Evolutionary conservation across 2,797 vertebrate species (phyloP).

Genomic region (Lutjanus argentimaculatus): DNA sequence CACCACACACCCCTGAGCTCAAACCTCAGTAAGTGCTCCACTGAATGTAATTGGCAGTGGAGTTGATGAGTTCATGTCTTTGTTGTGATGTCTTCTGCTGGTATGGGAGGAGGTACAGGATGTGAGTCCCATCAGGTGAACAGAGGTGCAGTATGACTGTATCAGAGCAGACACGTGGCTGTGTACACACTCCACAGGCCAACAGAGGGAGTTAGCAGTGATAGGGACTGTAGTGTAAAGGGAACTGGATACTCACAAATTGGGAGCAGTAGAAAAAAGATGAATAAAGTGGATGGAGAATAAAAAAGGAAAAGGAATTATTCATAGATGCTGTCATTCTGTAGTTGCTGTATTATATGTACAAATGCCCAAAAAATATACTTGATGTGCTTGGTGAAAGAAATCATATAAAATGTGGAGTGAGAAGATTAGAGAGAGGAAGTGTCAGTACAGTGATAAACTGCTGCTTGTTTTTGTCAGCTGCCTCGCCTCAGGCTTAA

Average conservation of each 20-base stretch:
- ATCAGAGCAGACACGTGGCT: too few relatives aligned
- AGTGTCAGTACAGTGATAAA: constrained; percentile 22
- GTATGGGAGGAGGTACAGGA: neutral
- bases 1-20: neutral
- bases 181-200: too few relatives aligned
- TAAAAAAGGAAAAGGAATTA: neutral
- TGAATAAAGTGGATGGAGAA: too few relatives aligned
- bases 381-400: neutral
- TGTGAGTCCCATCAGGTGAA: neutral
- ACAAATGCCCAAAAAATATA: neutral
- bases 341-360: neutral
- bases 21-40: neutral
- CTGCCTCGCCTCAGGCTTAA: constrained; percentile 44
- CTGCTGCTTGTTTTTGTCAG: constrained; percentile 52
- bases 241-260: too few relatives aligned
- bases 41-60: too few relatives aligned
- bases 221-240: too few relatives aligned
- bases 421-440: constrained; percentile 10
- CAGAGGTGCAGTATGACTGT: too few relatives aligned
- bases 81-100: neutral
- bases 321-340: neutral
- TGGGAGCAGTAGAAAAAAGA: too few relatives aligned
- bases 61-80: neutral
- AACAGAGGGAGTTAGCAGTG: too few relatives aligned
- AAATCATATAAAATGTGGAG: neutral